Evolutionary conservation across 2,797 vertebrate species (phyloP).

Genomic region (Tympanoctomys barrerae): DNA sequence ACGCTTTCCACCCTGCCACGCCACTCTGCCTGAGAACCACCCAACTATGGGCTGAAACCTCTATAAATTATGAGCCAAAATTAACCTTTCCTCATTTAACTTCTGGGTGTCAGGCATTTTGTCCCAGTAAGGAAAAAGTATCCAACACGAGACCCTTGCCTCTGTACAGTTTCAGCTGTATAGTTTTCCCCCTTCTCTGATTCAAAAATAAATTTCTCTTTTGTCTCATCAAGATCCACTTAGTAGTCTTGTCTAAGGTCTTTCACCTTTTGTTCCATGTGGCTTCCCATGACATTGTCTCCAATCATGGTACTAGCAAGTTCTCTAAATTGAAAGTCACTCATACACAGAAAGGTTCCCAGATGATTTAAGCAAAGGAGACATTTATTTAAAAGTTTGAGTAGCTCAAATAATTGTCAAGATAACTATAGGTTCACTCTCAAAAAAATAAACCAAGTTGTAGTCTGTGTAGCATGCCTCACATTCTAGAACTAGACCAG

Average conservation of each 20-base stretch:
- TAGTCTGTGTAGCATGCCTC: background rate
- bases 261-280: background rate
- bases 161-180: background rate
- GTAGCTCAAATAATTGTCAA: background rate
- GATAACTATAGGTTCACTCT: background rate
- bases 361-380: background rate
- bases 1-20: background rate
- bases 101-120: background rate
- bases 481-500: background rate
- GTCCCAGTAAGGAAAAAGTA: background rate
- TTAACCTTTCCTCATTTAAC: background rate
- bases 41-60: background rate
- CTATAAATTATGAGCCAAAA: background rate
- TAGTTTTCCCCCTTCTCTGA: background rate
- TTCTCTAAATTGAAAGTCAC: slow-evolving; percentile 55
- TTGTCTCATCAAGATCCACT: background rate
- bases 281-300: slow-evolving; percentile 1
- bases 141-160: background rate
- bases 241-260: background rate
- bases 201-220: background rate
- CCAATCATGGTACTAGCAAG: background rate
- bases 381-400: background rate
- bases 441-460: background rate
- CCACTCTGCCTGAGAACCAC: background rate
- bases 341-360: background rate